Conservation (phyloP, 2,797 vertebrate genomes). For the Lindbergichthys nudifrons region DNA sequence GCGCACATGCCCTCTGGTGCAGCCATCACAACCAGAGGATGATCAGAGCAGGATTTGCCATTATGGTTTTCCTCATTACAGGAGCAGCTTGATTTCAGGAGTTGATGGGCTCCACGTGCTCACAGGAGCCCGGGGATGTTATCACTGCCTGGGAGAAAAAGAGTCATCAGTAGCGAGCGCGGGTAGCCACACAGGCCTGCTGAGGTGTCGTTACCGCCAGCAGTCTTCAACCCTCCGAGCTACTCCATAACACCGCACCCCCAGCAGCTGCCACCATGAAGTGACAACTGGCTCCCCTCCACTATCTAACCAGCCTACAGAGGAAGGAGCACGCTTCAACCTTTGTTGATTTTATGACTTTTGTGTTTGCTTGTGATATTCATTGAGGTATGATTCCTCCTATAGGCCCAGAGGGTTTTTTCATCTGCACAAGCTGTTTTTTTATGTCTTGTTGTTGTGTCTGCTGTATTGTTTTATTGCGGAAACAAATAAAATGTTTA, state of each 20-base stretch:
- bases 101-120: conserved; percentile 58
- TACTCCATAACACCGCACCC: conserved; percentile 28
- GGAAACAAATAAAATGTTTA: no score
- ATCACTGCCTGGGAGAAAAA: conserved; percentile 20
- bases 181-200: conserved; percentile 32
- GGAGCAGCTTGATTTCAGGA: conserved; percentile 69
- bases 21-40: conserved; percentile 53
- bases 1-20: conserved; percentile 52
- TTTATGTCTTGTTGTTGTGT: no score
- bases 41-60: conserved; percentile 58
- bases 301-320: conserved; percentile 27
- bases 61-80: conserved; percentile 77
- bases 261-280: conserved; percentile 49
- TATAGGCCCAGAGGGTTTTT: no score
- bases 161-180: conserved; percentile 42
- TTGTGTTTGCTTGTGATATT: no score
- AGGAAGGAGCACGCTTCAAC: neutral
- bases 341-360: no score
- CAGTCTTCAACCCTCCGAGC: conserved; percentile 61
- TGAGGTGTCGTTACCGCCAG: conserved; percentile 54
- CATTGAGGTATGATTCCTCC: no score
- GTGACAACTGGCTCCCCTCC: conserved; percentile 22
- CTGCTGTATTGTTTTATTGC: no score
- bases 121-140: conserved; percentile 44
- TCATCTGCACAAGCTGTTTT: no score